Evolutionary conservation across 2,113 vertebrate species (phyloP), one percentile per base, ranked within the genome.

Genomic region (Triplophysa rosa): DNA sequence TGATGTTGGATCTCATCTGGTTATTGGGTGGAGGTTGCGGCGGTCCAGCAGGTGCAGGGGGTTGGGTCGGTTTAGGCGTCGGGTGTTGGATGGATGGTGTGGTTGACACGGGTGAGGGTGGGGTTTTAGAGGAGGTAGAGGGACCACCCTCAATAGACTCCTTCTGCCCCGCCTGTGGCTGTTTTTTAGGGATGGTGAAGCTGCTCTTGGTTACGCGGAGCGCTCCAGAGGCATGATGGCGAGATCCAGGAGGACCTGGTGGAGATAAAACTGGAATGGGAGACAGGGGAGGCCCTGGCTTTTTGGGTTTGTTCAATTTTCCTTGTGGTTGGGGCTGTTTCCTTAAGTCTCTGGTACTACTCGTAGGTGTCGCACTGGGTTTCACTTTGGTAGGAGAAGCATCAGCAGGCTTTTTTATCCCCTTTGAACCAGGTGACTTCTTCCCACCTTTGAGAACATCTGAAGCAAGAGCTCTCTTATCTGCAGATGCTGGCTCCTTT

Each of bases 1-100:
- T 94, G 84, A 99, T 99, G 80, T 99, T 99, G 83, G 97, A 94
- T 40, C 97, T 95, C 84, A 99, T 99, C 89, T 99, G 97, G 29
- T 95, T 95, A 87, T 98, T 98, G 70, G 95, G 93, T 7, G 95
- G 96, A 8, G 95, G 90, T 37, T 90, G 88, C 1, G 87, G 33
- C 0, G 89, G n/a, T 8, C 89, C 80, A 0, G 87, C 69, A 21
- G 85, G 77, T 8, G 72, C 23, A 2, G 83, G 59, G 2, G 88
- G 85, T 70, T 59, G 90, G 21, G 14, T 10, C 3, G 91, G 67
- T 78, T 92, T 91, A 52, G 93, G 84, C 0, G 77, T 59, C 0
- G 85, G 66, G 23, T 79, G 24, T 59, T 86, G 45, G 71, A 7
- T 83, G 83, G 89, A 67, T 17, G 85, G 5, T 12, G 83, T 33